Evolutionary conservation across 53 echinoderm and acorn worm genomes (phyloP).

Genomic region (Patiria pectinifera): DNA sequence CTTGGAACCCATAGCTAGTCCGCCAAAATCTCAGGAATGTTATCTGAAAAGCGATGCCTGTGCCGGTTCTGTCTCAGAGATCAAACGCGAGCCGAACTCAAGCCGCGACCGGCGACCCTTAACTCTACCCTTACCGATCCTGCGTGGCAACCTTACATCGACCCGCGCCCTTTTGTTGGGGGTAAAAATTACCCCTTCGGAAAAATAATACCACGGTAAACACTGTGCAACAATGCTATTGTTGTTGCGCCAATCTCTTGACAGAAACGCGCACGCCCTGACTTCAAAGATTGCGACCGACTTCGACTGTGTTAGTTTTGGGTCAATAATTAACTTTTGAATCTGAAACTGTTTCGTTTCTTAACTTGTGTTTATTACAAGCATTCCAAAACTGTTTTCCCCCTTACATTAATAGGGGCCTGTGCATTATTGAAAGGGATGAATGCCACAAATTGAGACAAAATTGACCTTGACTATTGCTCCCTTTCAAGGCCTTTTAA

Average conservation of each 20-base stretch:
- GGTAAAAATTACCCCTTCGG: constrained; percentile 10
- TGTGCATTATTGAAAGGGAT: no score
- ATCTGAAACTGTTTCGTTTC: no score
- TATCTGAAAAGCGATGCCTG: neutral
- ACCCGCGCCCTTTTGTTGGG: neutral
- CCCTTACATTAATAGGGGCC: no score
- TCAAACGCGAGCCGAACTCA: neutral
- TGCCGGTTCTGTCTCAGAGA: constrained; percentile 18
- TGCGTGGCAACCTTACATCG: neutral
- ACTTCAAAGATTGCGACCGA: neutral
- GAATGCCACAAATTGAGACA: no score
- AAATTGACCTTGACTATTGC: no score
- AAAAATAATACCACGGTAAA: constrained; percentile 15
- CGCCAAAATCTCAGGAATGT: neutral
- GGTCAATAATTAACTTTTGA: no score
- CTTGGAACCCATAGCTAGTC: neutral
- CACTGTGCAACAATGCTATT: neutral
- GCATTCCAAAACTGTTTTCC: no score
- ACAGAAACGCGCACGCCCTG: neutral
- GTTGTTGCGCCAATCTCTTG: constrained; percentile 10
- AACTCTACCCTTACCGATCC: neutral
- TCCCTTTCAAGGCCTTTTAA: no score
- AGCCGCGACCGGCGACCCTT: neutral
- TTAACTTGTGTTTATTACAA: no score
- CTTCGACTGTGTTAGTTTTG: neutral